phyloP scores from a whole-genome alignment of 37 sponge, comb jelly and placozoan genomes.

The Chondrilla cf. caribensis region DNA sequence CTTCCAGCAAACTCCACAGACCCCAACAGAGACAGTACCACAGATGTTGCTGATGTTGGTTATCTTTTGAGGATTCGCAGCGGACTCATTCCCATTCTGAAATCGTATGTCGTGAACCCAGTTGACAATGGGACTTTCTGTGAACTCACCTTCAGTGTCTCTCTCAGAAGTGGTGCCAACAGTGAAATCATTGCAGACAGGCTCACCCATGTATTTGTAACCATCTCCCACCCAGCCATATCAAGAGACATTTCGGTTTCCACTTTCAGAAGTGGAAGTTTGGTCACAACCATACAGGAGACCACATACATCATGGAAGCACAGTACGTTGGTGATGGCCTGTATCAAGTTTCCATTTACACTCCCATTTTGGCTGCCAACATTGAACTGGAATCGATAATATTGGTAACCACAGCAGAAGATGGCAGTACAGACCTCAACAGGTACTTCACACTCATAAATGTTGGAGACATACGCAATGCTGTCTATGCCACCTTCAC shows the following conservation, averaged over 20 bases:
- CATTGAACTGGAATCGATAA: neutral
- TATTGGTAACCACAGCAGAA: neutral
- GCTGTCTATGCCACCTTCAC: conserved; percentile 1
- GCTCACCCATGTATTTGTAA: conserved; percentile 1
- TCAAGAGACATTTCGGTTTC: neutral
- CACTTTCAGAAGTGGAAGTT: neutral
- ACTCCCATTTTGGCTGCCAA: neutral
- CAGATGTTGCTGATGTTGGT: neutral
- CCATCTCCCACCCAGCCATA: conserved; percentile 13
- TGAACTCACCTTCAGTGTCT: neutral
- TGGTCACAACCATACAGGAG: neutral
- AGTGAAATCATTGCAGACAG: neutral
- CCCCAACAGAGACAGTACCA: neutral
- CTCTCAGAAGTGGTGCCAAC: neutral
- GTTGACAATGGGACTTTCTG: neutral
- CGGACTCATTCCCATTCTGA: neutral
- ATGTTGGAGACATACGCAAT: neutral
- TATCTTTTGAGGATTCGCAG: conserved; percentile 4
- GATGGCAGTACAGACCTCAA: neutral
- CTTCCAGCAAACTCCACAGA: neutral
- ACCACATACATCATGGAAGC: conserved; percentile 12
- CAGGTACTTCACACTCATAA: neutral
- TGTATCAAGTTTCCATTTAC: conserved; percentile 12
- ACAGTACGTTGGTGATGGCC: neutral
- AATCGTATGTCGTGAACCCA: neutral